phyloP scores from a whole-genome alignment of 2,113 vertebrate species.

The Pelusios castaneus region DNA sequence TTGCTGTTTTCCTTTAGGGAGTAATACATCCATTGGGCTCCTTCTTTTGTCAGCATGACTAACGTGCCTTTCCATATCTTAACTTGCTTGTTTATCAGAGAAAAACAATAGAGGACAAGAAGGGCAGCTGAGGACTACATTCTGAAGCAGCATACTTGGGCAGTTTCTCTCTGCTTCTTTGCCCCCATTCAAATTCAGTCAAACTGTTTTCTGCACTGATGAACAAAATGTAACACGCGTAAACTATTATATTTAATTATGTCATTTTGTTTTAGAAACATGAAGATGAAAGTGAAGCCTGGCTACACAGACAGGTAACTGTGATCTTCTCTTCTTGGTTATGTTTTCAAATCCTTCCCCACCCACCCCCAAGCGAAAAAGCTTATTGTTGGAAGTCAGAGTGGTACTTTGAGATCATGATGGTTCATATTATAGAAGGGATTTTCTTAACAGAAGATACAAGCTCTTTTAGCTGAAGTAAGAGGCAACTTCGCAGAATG shows the following conservation, averaged over 20 bases:
- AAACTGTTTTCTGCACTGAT: not conserved
- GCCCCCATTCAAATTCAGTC: not conserved
- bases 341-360: not conserved
- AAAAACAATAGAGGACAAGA: not conserved
- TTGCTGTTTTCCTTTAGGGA: not conserved
- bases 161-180: not conserved
- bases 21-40: not conserved
- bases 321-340: not conserved
- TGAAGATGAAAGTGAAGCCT: constrained; percentile 93
- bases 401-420: not conserved
- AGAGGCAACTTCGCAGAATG: not conserved
- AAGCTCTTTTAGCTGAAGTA: not conserved
- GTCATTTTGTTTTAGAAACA: constrained; percentile 87
- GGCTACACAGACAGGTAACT: constrained; percentile 95
- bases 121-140: not conserved
- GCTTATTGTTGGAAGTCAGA: not conserved
- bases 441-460: not conserved
- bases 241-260: constrained; percentile 15
- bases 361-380: not conserved
- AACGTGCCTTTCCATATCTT: not conserved
- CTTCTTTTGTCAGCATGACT: not conserved
- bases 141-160: not conserved
- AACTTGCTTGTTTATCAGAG: not conserved
- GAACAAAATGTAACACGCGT: not conserved
- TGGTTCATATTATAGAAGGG: not conserved